A percentile compares a stretch with the other conserved stretches of the same genome.
Conservation (phyloP, 2,113 vertebrate genomes). For the Leiothrix lutea region DNA sequence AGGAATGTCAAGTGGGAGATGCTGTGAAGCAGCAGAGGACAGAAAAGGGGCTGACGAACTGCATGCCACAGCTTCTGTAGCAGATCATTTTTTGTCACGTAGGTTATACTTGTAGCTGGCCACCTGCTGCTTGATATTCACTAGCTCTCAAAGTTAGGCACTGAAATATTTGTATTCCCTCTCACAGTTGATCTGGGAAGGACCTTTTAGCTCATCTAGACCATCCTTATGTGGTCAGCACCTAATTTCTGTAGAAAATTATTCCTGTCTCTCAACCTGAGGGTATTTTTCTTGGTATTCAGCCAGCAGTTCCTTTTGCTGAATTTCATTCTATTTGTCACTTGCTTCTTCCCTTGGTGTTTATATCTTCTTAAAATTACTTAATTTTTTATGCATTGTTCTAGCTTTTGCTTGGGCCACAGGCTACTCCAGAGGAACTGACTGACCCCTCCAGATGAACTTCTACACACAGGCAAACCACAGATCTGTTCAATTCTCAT, state of each 20-base stretch:
- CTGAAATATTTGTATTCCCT: background rate
- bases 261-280: background rate
- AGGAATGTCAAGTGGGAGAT: slow-evolving; percentile 60
- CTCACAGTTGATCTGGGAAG: background rate
- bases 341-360: background rate
- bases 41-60: background rate
- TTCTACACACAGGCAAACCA: background rate
- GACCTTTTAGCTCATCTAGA: background rate
- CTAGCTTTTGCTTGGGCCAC: background rate
- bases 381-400: background rate
- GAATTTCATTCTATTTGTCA: background rate
- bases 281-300: background rate
- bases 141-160: background rate
- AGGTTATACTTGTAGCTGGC: slow-evolving; percentile 14
- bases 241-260: background rate
- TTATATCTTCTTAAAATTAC: background rate
- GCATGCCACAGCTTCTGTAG: background rate
- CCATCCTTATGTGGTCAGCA: background rate
- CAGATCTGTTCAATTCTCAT: background rate
- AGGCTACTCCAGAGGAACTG: background rate
- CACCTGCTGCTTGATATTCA: slow-evolving; percentile 45
- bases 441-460: background rate
- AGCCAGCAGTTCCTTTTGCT: background rate
- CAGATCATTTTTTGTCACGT: slow-evolving; percentile 2
- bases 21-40: slow-evolving; percentile 51